Evolutionary conservation across 2,113 vertebrate species (phyloP), one percentile per base, ranked within the genome.

Genomic region (Equus quagga): DNA sequence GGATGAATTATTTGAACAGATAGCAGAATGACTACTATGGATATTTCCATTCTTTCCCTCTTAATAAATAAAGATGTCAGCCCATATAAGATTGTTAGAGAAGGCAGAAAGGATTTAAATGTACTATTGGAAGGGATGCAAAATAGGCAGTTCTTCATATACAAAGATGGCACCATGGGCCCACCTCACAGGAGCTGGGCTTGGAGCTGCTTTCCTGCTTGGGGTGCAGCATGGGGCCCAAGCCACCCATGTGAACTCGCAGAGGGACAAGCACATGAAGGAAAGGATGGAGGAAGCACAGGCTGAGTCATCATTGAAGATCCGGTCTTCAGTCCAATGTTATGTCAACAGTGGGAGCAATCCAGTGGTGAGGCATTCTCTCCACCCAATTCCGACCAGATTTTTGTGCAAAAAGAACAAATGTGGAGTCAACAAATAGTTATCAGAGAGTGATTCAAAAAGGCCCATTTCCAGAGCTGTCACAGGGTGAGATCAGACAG

Each of bases 401-500:
- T 17, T 10, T 44, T n/a, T 75, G 51, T 36, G 11, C 0, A 0
- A 24, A 82, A 81, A 87, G 41, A 70, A 94, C 12, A 89, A 91
- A 62, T 17, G 64, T 46, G 41, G 93, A 76, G 82, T 44, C 64
- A 89, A n/a, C 64, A 88, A 70, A 65, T 14, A 51, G 70, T 36
- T 92, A 95, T 75, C 65, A 88, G 62, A 56, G 60, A 92, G 23
- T 12, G 49, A 92, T 36, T 91, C 46, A 76, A 84, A 89, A 67
- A 54, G 58, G 33, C 49, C 41, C 64, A 24, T 58, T 94, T 95
- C 44, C 49, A 89, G 88, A 75, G 44, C 82, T 49, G 62, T 86
- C 91, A 36, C 12, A 15, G 72, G 36, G 44, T 73, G 56, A 93
- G 23, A 33, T 49, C 49, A 54, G 88, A 73, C 8, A 62, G 54